These are phyloP conservation scores for Cnemophilus loriae DNA, from an alignment of 2,113 vertebrate genomes.

Conservation along the genomic window DNA sequence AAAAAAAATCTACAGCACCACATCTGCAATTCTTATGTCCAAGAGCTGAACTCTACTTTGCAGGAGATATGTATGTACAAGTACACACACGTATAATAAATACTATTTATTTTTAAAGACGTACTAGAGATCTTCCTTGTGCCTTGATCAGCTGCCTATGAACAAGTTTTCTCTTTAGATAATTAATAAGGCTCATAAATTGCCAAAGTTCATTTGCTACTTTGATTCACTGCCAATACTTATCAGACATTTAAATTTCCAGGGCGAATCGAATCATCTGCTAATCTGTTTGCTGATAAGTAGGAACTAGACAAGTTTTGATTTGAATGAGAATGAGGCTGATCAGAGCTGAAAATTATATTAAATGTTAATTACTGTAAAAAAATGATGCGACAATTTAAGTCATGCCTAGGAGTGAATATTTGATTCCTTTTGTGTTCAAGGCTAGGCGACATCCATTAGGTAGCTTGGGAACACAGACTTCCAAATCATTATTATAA, in stretches of 20 bases:
- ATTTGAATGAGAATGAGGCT: neutral
- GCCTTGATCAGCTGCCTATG: neutral
- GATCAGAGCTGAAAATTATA: neutral
- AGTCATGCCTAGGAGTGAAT: neutral
- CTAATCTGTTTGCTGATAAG: neutral
- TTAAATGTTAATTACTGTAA: constrained; percentile 11
- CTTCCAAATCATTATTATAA: neutral
- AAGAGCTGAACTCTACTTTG: neutral
- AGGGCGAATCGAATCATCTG: neutral
- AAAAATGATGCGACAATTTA: neutral
- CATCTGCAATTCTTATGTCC: neutral
- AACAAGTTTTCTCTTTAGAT: neutral
- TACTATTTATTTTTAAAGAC: neutral
- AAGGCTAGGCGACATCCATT: neutral
- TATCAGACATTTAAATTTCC: neutral
- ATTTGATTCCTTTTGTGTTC: neutral
- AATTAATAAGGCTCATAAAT: neutral
- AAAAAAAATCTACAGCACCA: neutral
- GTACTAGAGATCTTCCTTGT: neutral
- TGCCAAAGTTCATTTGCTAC: neutral
- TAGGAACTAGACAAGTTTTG: neutral
- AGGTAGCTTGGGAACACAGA: neutral
- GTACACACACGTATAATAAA: neutral
- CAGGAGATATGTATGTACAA: neutral
- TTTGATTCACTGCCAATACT: neutral